A percentile compares a stretch with the other conserved stretches of the same genome.
Evolutionary conservation across 2,888 invertebrate genomes (phyloP).

Genomic region (Andrena chrysosceles): DNA sequence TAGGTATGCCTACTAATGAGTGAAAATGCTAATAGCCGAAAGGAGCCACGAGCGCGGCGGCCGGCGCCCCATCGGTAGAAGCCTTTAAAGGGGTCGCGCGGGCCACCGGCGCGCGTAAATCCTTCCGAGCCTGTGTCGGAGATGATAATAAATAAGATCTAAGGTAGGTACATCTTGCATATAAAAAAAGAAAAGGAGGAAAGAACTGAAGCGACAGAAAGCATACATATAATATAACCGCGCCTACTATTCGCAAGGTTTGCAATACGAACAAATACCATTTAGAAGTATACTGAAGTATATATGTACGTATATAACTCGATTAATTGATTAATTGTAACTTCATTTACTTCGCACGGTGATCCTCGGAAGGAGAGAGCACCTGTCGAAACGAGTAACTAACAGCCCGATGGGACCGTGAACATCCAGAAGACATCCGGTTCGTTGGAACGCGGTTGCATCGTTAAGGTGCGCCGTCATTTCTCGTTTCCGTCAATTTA

Average conservation of each 20-base stretch:
- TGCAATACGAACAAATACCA: conserved; percentile 76
- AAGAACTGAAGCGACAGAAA: conserved; percentile 74
- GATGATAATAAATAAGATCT: conserved; percentile 79
- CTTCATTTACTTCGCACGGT: conserved; percentile 72
- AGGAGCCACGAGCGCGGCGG: conserved; percentile 75
- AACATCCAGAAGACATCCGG: conserved; percentile 37
- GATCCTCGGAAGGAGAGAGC: conserved; percentile 40
- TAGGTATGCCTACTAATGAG: conserved; percentile 76
- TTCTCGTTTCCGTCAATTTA: conserved; percentile 5
- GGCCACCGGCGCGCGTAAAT: conserved; percentile 68
- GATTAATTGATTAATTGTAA: conserved; percentile 79
- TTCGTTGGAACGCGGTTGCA: conserved; percentile 47
- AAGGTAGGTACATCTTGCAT: conserved; percentile 71
- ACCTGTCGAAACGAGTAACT: conserved; percentile 49
- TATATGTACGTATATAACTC: conserved; percentile 67
- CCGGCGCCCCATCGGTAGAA: conserved; percentile 62
- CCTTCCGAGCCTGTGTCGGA: conserved; percentile 67
- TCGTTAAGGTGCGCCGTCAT: conserved; percentile 20
- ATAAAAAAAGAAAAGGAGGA: conserved; percentile 61
- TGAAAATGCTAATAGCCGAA: conserved; percentile 76
- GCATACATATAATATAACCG: conserved; percentile 77
- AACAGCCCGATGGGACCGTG: conserved; percentile 52
- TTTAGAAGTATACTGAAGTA: conserved; percentile 77
- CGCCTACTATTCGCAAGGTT: conserved; percentile 74
- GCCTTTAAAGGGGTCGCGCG: conserved; percentile 44